Base-by-base conservation (phyloP, 2,888 invertebrate genomes). In the Monoplex corrugatus region DNA sequence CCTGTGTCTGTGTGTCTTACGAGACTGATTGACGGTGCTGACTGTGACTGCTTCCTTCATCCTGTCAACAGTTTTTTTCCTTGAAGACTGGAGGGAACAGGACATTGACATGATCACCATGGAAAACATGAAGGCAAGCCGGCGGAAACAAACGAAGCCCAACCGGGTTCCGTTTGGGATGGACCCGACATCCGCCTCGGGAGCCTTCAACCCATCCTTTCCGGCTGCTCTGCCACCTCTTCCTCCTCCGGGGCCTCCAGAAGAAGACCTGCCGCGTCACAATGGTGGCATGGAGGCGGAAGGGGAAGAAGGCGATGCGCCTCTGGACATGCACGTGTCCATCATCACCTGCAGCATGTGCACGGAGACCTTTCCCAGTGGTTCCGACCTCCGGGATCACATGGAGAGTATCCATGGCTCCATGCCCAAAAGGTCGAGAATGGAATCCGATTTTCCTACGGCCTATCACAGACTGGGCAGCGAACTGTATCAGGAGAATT, bases 401-500 rank as follows among this genome's bases (percentile, higher is more conserved):
- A 80, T 89, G 90, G 75, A 78, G 40, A 87, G 86, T 1, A 57
- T 80, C 10, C 91, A 91, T 40, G 88, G 90, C 40, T 84, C 90
- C 13, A 43, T 84, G 44, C 88, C 86, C 32, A 90, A 88, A 83
- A 72, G 89, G 57, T 57, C 87, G 19, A 87, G 90, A 57, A 82
- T 68, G n/a, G 87, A 88, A 83, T 86, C 90, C 35, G 90, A 91
- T 35, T 96, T 94, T 90, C 95, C 95, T 35, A 96, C 96, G 16
- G 95, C 94, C 50, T 96, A 96, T 98, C 38, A 99, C 98, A 98
- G 98, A 98, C 94, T 97, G 98, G 93, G 98, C 98, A 96, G 96
- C 98, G 94, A 99, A 98, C 96, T 98, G 78, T 84, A 68, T 35
- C 94, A 94, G 90, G 93, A 93, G 85, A 93, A 90, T 88, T 90